Evolutionary conservation across 2,888 invertebrate genomes (phyloP), one percentile per base, ranked within the genome.

Genomic region (Epinotia demarniana): DNA sequence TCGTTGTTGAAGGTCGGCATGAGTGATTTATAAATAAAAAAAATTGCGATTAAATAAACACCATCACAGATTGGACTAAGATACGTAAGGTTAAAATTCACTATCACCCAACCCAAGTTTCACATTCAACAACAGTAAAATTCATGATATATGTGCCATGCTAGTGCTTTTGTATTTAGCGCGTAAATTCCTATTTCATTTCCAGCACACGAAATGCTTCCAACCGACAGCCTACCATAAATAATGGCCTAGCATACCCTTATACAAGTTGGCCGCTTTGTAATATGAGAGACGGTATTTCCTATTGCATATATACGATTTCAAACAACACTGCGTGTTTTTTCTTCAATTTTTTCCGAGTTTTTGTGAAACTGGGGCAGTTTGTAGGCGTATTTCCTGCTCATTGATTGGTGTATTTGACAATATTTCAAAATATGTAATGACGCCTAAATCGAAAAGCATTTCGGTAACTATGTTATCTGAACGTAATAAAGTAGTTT

Each of bases 161-260:
- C n/a, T 53, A 53, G 53, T 53, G 53, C 53, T 53, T n/a, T 53
- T 53, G 53, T n/a, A 53, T 53, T 53, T 53, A 53, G 53, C 53
- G 53, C 53, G n/a, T 5, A 49, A 13, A 16, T 49, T 16, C 5
- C 5, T 46, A 46, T 53, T 53, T 8, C n/a, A 53, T 53, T 53
- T n/a, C 53, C 8, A 53, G 53, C n/a, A 53, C 8, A 53, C 53
- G 4, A n/a, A 53, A 53, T 53, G 16, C n/a, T n/a, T n/a, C 53
- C 53, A n/a, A 2, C 53, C 4, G 53, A n/a, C 53, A 53, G 53
- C 53, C 53, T 53, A 1, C n/a, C 53, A 53, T 53, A 53, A 53
- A 53, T 53, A 53, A 53, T 8, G 8, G 53, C 8, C 46, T 46
- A 46, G 13, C 46, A 46, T 13, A n/a, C 53, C n/a, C 53, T 6